Conservation (phyloP, 2,888 invertebrate species). For the Oligia fasciuncula region DNA sequence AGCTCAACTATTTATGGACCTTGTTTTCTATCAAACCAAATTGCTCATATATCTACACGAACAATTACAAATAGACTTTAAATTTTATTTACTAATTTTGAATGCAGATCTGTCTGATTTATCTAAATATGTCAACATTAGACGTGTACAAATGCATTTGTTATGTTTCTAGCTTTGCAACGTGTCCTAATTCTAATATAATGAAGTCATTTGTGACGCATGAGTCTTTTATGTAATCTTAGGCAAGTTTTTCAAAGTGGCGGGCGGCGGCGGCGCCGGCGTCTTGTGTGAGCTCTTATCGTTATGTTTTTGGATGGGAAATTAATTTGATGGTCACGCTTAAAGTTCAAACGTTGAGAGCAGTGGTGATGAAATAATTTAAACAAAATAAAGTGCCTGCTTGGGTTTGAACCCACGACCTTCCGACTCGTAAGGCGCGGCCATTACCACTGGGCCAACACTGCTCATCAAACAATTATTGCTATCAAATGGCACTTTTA, state of each 20-base stretch:
- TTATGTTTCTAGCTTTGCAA: conserved; percentile 8
- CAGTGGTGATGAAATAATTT: background rate
- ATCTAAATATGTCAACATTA: conserved; percentile 20
- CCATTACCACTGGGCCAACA: background rate
- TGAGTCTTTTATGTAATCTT: background rate
- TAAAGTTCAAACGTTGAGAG: background rate
- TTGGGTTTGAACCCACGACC: background rate
- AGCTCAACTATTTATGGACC: too few species aligned
- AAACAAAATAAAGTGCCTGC: background rate
- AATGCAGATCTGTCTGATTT: conserved; percentile 20
- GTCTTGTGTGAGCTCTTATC: conserved; percentile 8
- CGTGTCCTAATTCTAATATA: conserved; percentile 13
- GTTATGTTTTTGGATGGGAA: conserved; percentile 4
- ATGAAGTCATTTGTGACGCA: conserved; percentile 17
- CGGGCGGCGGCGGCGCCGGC: background rate
- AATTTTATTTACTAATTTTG: background rate
- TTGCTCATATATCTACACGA: background rate
- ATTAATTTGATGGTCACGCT: conserved; percentile 4
- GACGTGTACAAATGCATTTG: conserved; percentile 42
- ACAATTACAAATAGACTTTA: background rate
- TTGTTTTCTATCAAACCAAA: background rate
- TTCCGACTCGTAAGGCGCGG: background rate
- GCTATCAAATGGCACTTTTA: background rate
- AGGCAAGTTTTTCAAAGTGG: background rate
- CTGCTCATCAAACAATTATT: background rate